Conservation (phyloP, 2,888 invertebrate genomes). For the Cyclophora albipunctata region DNA sequence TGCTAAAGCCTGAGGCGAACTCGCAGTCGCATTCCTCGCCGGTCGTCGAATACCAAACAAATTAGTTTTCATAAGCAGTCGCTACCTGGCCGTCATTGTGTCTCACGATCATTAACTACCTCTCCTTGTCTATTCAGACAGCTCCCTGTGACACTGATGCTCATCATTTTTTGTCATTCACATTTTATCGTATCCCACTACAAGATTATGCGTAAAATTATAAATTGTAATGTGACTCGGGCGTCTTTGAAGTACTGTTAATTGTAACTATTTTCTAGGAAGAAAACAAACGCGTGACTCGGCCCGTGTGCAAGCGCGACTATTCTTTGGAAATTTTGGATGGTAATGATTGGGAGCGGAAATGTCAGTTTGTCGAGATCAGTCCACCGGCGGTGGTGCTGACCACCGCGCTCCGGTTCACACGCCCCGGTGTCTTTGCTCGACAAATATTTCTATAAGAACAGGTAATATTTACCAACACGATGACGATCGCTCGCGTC, state of each 20-base stretch:
- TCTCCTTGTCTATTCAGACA: slow-evolving; percentile 25
- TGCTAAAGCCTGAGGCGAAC: slow-evolving; percentile 15
- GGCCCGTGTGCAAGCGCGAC: slow-evolving; percentile 24
- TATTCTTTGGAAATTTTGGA: slow-evolving; percentile 35
- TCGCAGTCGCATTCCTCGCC: slow-evolving; percentile 37
- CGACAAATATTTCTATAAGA: slow-evolving; percentile 41
- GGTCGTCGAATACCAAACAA: slow-evolving; percentile 43
- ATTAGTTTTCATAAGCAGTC: slow-evolving; percentile 39
- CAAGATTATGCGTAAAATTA: slow-evolving; percentile 24
- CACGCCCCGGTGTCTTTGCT: slow-evolving; percentile 45
- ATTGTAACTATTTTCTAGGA: slow-evolving; percentile 39
- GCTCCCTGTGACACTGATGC: slow-evolving; percentile 11
- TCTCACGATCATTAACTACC: slow-evolving; percentile 41
- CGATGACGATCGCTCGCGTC: slow-evolving; percentile 25
- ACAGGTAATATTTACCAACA: slow-evolving; percentile 42
- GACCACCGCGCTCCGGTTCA: slow-evolving; percentile 37
- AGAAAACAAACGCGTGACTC: slow-evolving; percentile 38
- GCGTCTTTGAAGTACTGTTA: slow-evolving; percentile 14
- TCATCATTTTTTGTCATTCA: slow-evolving; percentile 3
- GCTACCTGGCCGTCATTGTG: slow-evolving; percentile 35
- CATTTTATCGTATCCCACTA: slow-evolving; percentile 9
- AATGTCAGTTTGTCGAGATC: slow-evolving; percentile 59
- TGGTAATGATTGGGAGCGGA: slow-evolving; percentile 50
- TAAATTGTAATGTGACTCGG: slow-evolving; percentile 27
- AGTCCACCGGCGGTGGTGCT: slow-evolving; percentile 22